Conservation (phyloP, 2,113 vertebrate species). For the Cyanistes caeruleus region DNA sequence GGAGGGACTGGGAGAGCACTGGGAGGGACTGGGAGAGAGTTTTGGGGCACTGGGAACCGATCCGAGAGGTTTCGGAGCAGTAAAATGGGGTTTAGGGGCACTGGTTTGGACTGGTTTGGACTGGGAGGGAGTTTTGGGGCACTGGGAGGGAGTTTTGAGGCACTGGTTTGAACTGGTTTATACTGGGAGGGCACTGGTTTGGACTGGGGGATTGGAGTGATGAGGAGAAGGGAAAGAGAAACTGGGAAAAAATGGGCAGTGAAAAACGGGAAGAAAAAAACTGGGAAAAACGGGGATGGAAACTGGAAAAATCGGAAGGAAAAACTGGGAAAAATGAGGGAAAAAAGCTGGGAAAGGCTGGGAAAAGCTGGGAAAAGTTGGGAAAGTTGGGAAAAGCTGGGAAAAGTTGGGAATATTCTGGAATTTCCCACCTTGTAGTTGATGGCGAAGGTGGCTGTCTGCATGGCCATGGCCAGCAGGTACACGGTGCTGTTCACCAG, state of each 20-base stretch:
- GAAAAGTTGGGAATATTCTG: neutral
- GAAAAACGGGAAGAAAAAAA: neutral
- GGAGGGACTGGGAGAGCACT: neutral
- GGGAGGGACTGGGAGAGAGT: neutral
- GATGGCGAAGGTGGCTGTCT: slow-evolving; percentile 97
- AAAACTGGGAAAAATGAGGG: neutral
- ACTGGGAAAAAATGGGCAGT: neutral
- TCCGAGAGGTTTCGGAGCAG: rapidly evolving
- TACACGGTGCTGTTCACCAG: slow-evolving; percentile 97
- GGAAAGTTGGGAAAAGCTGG: neutral
- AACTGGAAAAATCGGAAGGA: neutral
- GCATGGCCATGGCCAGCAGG: slow-evolving; percentile 99
- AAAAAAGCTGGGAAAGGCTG: neutral
- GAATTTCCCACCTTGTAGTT: slow-evolving; percentile 83
- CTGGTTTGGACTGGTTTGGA: neutral
- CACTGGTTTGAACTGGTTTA: too few relatives aligned
- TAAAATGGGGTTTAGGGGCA: neutral
- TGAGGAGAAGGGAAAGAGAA: neutral
- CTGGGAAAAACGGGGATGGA: neutral
- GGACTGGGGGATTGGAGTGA: too few relatives aligned
- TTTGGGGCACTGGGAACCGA: neutral
- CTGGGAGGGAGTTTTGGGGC: neutral
- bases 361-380: too few relatives aligned
- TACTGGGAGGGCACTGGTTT: too few relatives aligned
- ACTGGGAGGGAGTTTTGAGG: neutral